Conservation (phyloP, 2,797 vertebrate species). For the Cygnus olor region DNA sequence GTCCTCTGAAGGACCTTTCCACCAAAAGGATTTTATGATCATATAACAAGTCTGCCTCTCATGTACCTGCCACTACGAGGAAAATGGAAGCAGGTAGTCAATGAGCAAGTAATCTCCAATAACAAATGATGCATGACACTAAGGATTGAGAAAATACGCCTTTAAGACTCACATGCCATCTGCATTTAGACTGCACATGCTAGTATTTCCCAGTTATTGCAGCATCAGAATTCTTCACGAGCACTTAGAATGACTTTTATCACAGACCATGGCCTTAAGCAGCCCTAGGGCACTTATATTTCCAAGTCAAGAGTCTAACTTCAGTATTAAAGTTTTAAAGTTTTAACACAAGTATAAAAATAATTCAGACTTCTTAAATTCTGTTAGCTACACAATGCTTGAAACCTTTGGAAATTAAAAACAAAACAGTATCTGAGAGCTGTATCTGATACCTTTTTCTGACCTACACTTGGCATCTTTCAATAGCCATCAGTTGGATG, state of each 20-base stretch:
- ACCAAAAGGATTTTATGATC: background rate
- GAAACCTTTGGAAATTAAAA: background rate
- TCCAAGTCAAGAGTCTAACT: background rate
- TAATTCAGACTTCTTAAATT: background rate
- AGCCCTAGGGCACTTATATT: background rate
- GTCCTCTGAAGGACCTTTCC: background rate
- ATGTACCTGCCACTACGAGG: background rate
- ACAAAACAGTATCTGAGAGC: background rate
- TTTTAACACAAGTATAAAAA: background rate
- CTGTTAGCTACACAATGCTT: background rate
- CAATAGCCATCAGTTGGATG: background rate
- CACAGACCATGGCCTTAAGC: background rate
- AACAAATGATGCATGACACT: background rate
- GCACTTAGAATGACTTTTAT: background rate
- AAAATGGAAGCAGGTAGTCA: background rate
- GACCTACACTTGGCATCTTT: background rate
- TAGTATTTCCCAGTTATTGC: background rate
- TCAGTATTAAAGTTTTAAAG: background rate
- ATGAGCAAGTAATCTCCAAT: background rate
- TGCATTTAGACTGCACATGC: background rate
- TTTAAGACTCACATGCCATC: accelerated
- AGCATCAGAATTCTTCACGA: background rate
- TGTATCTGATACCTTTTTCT: background rate
- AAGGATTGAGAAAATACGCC: background rate
- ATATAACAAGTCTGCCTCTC: background rate